These are phyloP conservation scores for Caenorhabditis sp. DNA, from an alignment of 2,888 invertebrate genomes.

Conservation along the genomic window DNA sequence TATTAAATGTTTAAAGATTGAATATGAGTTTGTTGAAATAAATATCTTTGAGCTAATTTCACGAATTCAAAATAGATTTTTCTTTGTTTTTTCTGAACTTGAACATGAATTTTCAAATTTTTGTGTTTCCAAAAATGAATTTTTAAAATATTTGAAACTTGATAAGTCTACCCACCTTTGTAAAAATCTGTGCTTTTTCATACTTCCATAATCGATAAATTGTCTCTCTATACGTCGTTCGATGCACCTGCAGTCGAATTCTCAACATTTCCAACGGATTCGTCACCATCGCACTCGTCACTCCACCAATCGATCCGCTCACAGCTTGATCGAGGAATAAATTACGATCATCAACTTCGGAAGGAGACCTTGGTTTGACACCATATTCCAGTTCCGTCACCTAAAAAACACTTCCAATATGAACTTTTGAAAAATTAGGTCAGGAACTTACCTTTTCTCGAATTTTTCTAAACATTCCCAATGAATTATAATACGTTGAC, in stretches of 20 bases:
- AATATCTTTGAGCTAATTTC: too few species aligned
- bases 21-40: too few species aligned
- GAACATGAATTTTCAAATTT: too few species aligned
- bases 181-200: slow-evolving; percentile 62
- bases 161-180: slow-evolving; percentile 44
- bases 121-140: too few species aligned
- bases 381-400: slow-evolving; percentile 48
- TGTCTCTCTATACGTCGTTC: slow-evolving; percentile 64
- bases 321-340: slow-evolving; percentile 62
- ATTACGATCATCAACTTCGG: slow-evolving; percentile 53
- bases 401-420: slow-evolving; percentile 9
- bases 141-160: too few species aligned
- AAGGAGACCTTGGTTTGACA: slow-evolving; percentile 31
- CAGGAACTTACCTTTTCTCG: slow-evolving; percentile 31
- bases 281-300: slow-evolving; percentile 63
- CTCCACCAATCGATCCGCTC: slow-evolving; percentile 61
- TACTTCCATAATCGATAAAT: slow-evolving; percentile 58
- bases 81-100: too few species aligned
- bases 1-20: too few species aligned
- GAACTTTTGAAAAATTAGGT: not conserved
- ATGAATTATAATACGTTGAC: slow-evolving; percentile 64
- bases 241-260: slow-evolving; percentile 64
- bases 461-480: slow-evolving; percentile 47
- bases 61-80: too few species aligned
- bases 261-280: slow-evolving; percentile 66